phyloP scores from a whole-genome alignment of 1,140 invertebrate species.

The Vollenhovia emeryi region DNA sequence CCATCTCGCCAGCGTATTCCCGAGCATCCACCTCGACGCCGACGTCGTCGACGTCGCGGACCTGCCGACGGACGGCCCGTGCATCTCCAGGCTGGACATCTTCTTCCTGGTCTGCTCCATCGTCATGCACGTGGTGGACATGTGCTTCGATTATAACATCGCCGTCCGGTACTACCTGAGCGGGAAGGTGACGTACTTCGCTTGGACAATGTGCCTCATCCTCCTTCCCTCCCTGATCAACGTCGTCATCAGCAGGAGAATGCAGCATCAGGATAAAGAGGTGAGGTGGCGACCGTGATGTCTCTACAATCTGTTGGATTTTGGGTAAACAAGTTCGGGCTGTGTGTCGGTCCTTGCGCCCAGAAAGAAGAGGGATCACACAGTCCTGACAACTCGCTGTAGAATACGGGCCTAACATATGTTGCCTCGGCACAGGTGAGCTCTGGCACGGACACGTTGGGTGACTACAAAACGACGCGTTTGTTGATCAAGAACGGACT shows the following conservation, averaged over 20 bases:
- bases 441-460: neutral
- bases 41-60: conserved; percentile 72
- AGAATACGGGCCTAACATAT: too few relatives aligned
- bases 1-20: conserved; percentile 57
- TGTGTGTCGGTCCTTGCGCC: too few relatives aligned
- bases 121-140: conserved; percentile 84
- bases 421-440: conserved; percentile 51
- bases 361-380: too few relatives aligned
- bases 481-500: conserved; percentile 53
- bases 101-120: conserved; percentile 84
- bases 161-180: conserved; percentile 82
- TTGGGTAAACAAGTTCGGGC: too few relatives aligned
- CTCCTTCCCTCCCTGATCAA: conserved; percentile 86
- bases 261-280: conserved; percentile 84
- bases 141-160: conserved; percentile 85
- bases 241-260: conserved; percentile 85
- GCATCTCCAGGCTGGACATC: conserved; percentile 83
- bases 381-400: too few relatives aligned
- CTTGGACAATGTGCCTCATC: conserved; percentile 84
- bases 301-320: too few relatives aligned
- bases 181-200: conserved; percentile 81
- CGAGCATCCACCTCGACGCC: conserved; percentile 35
- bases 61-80: conserved; percentile 76
- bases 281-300: too few relatives aligned
- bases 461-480: conserved; percentile 17